phyloP scores from a whole-genome alignment of 2,113 vertebrate genomes.

The Sorex araneus region DNA sequence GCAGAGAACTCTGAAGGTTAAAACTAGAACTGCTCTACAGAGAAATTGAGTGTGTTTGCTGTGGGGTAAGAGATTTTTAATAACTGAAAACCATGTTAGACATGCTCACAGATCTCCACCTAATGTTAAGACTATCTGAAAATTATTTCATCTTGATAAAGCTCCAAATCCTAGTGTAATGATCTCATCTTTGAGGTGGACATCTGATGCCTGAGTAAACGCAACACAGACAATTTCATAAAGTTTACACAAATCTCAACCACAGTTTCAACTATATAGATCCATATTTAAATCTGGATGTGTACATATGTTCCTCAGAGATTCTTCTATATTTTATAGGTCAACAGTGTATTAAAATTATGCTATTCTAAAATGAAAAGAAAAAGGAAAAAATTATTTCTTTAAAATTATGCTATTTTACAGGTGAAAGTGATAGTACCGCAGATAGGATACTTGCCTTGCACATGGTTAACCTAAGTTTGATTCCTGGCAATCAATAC shows the following conservation, averaged over 20 bases:
- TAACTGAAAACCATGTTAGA: background rate
- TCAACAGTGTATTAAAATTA: background rate
- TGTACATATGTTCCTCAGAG: background rate
- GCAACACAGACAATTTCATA: background rate
- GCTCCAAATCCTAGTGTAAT: background rate
- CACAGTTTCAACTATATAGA: slow-evolving; percentile 28
- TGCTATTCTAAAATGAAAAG: too few relatives aligned
- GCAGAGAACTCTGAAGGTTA: background rate
- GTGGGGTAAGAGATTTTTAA: background rate
- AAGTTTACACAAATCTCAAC: background rate
- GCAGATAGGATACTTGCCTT: too few relatives aligned
- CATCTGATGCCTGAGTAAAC: background rate
- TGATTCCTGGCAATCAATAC: too few relatives aligned
- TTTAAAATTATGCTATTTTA: background rate
- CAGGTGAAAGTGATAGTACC: background rate
- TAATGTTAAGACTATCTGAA: background rate
- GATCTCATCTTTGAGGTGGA: background rate
- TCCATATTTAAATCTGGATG: background rate
- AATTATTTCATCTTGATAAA: background rate
- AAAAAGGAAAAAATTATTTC: too few relatives aligned
- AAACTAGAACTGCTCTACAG: background rate
- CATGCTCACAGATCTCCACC: background rate
- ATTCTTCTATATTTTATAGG: background rate
- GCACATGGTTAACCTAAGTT: too few relatives aligned
- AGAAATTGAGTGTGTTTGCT: background rate